Base-by-base conservation (phyloP, 2,888 invertebrate genomes). In the Punctoribates punctum region DNA sequence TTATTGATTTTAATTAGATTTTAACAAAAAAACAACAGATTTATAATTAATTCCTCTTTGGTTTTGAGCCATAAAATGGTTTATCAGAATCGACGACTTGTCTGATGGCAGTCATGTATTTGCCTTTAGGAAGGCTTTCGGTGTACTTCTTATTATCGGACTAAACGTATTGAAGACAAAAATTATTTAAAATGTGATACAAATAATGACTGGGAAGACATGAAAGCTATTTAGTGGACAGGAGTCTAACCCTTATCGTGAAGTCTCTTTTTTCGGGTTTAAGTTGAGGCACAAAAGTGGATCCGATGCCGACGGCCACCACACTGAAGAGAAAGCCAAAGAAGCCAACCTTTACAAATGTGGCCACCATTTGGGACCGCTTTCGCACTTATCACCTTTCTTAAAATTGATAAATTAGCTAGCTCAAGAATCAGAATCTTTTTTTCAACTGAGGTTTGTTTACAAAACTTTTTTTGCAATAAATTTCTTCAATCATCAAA, bases 331-430 rank as follows among this genome's bases (percentile, higher is more conserved):
- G 29, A 15, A n/a, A 29, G 15, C 62, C 62, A n/a, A 62, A 1
- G 34, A 29, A 62, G 3, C 17, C 2, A 5, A 34, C 3, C 8
- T 34, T 34, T 1, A 62, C n/a, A 29, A 4, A 34, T 29, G 8
- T 62, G 62, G 62, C 29, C n/a, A 62, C 62, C 62, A 62, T 62
- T 62, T 62, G 23, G 20, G n/a, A 17, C 17, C 51, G 5, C n/a
- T 1, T 2, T n/a, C n/a, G n/a, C 51, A 51, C 0, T n/a, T 9
- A 51, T 51, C 2, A 2, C 1, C n/a, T n/a, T 11, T 8, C n/a
- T n/a, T n/a, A n/a, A 4, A 51, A 11, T n/a, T 51, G 6, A 20
- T 51, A 13, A 48, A 48, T 48, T 48, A 17, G 11, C 34, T 34
- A 34, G 34, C 4, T 34, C 3, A 34, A 34, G 34, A 34, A 34